Evolutionary conservation across 2,888 invertebrate genomes (phyloP).

Genomic region (Drosophila eohydei): DNA sequence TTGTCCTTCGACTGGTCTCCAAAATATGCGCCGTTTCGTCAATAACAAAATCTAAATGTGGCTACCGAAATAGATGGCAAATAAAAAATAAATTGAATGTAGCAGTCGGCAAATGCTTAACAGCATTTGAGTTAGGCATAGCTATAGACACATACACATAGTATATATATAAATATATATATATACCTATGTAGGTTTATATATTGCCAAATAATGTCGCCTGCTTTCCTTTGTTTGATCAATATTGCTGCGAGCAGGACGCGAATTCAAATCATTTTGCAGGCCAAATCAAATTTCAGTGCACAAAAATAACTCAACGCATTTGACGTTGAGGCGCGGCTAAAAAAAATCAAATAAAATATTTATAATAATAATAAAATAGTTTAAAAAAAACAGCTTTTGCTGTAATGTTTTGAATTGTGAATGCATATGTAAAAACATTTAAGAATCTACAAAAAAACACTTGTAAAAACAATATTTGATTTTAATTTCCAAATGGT

Average conservation of each 20-base stretch:
- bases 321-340: constrained; percentile 57
- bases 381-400: constrained; percentile 20
- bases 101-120: constrained; percentile 50
- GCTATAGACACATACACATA: constrained; percentile 15
- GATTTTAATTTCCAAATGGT: constrained; percentile 28
- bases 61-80: constrained; percentile 65
- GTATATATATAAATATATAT: constrained; percentile 2
- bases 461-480: constrained; percentile 60
- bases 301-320: constrained; percentile 47
- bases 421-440: constrained; percentile 51
- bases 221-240: constrained; percentile 73
- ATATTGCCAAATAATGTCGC: constrained; percentile 55
- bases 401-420: constrained; percentile 20
- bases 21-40: constrained; percentile 29
- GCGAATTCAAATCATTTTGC: constrained; percentile 56
- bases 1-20: constrained; percentile 54
- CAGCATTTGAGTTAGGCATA: constrained; percentile 44
- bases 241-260: constrained; percentile 52
- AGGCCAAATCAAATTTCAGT: constrained; percentile 64
- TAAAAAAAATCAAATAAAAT: constrained; percentile 5
- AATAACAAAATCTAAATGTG: constrained; percentile 31
- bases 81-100: constrained; percentile 66
- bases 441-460: constrained; percentile 31
- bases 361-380: constrained; percentile 7
- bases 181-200: constrained; percentile 1